phyloP scores from a whole-genome alignment of 2,113 vertebrate genomes.

The Syngnathus typhle region DNA sequence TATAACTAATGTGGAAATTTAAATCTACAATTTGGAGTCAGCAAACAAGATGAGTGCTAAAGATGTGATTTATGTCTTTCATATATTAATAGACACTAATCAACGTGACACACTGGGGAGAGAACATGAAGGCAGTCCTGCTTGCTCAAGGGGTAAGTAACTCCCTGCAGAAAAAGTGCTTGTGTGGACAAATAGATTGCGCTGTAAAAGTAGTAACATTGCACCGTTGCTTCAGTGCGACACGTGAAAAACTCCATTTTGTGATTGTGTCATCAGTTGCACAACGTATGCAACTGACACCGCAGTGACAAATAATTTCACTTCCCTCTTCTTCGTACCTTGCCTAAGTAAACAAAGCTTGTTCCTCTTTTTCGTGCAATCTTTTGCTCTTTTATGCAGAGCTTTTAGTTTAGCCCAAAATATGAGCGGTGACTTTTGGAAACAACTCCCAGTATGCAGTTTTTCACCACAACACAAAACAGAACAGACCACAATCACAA shows the following conservation, averaged over 20 bases:
- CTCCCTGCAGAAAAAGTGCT: neutral
- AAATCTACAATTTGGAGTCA: neutral
- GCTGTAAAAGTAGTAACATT: neutral
- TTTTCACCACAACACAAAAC: neutral
- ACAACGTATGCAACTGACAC: constrained; percentile 24
- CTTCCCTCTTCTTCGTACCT: constrained; percentile 29
- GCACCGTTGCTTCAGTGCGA: constrained; percentile 5
- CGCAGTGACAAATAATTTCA: constrained; percentile 26
- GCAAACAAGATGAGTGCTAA: neutral
- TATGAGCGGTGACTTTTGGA: neutral
- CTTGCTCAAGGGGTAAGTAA: neutral
- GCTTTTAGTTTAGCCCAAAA: neutral
- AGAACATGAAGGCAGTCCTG: neutral
- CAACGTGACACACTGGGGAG: neutral
- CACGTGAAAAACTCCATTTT: constrained; percentile 14
- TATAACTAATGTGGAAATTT: neutral
- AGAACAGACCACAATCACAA: neutral
- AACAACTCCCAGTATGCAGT: neutral
- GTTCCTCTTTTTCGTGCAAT: constrained; percentile 17
- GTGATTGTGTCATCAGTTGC: constrained; percentile 25
- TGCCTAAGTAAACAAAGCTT: neutral
- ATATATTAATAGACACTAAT: neutral
- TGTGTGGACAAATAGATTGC: neutral
- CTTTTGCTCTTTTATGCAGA: neutral
- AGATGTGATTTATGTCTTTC: neutral